Percentiles rank a stretch among this genome's conserved stretches.
These are phyloP conservation scores for Megaceryle torquata DNA, from an alignment of 2,113 vertebrate species.

Conservation along the genomic window DNA sequence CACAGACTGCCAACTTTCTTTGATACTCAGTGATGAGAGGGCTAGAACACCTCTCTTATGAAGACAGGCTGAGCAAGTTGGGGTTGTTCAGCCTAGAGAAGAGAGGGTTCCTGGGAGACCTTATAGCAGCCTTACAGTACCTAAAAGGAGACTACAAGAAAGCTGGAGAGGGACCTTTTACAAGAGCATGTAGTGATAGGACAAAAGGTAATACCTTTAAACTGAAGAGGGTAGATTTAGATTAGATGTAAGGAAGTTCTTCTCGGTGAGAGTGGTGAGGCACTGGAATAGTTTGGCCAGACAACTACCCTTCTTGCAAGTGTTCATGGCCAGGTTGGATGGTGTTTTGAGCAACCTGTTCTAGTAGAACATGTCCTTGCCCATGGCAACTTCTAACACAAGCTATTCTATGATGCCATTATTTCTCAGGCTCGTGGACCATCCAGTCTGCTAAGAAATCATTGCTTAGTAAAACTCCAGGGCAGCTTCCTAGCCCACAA, in stretches of 20 bases:
- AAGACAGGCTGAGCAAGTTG: not conserved
- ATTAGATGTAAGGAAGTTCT: not conserved
- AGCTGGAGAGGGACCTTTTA: not conserved
- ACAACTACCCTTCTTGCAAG: no score
- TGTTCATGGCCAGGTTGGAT: not conserved
- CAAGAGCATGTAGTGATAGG: not conserved
- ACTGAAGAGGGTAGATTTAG: not conserved
- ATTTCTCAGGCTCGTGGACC: not conserved
- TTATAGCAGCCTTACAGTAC: not conserved
- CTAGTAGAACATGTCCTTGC: not conserved
- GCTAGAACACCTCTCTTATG: not conserved
- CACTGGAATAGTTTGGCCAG: no score
- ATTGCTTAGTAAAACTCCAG: not conserved
- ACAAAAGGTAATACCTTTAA: not conserved
- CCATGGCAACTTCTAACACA: not conserved
- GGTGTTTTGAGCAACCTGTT: not conserved
- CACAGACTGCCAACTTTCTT: accelerated
- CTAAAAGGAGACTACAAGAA: not conserved
- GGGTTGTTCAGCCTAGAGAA: not conserved
- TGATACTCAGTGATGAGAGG: not conserved
- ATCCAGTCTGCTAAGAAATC: not conserved
- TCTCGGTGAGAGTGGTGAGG: not conserved
- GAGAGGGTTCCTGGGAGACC: not conserved
- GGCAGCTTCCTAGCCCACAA: not conserved
- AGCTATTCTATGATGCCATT: not conserved